These are phyloP conservation scores for Drosophila triauraria DNA, from an alignment of 1,140 invertebrate genomes.

Conservation along the genomic window DNA sequence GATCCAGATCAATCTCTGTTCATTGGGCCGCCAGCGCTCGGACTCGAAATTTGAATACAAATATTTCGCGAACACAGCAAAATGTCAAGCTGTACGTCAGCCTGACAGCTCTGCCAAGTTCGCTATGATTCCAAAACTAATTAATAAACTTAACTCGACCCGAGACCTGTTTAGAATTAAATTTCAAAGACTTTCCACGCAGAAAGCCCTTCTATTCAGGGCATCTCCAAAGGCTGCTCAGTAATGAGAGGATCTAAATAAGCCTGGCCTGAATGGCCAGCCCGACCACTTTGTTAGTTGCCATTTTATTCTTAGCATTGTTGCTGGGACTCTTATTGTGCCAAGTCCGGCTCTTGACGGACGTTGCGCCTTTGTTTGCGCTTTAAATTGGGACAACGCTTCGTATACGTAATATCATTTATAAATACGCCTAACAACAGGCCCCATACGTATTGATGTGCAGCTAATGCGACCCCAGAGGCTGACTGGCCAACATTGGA, in stretches of 20 bases:
- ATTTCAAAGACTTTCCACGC: neutral
- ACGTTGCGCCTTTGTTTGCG: conserved; percentile 55
- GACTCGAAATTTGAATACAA: conserved; percentile 2
- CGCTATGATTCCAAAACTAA: neutral
- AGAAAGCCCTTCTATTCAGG: conserved; percentile 1
- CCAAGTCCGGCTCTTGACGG: conserved; percentile 15
- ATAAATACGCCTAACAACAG: conserved; percentile 79
- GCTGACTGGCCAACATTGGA: conserved; percentile 55
- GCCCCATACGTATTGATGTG: conserved; percentile 69
- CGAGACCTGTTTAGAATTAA: neutral
- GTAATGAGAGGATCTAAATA: conserved; percentile 28
- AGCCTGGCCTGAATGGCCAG: conserved; percentile 16
- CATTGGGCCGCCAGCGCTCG: neutral
- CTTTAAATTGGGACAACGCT: conserved; percentile 67
- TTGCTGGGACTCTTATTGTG: neutral
- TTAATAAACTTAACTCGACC: conserved; percentile 18
- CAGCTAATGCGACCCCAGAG: conserved; percentile 78
- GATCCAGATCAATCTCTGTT: conserved; percentile 46
- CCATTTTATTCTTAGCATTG: conserved; percentile 14
- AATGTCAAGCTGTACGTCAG: neutral
- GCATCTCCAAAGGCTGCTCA: neutral
- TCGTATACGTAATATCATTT: conserved; percentile 77
- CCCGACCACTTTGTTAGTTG: conserved; percentile 8
- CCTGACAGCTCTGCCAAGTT: conserved; percentile 1
- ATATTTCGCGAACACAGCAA: neutral